Percentiles rank a stretch among this genome's conserved stretches.
Conservation (phyloP, 2,888 invertebrate species). For the Heliconius ismenius region DNA sequence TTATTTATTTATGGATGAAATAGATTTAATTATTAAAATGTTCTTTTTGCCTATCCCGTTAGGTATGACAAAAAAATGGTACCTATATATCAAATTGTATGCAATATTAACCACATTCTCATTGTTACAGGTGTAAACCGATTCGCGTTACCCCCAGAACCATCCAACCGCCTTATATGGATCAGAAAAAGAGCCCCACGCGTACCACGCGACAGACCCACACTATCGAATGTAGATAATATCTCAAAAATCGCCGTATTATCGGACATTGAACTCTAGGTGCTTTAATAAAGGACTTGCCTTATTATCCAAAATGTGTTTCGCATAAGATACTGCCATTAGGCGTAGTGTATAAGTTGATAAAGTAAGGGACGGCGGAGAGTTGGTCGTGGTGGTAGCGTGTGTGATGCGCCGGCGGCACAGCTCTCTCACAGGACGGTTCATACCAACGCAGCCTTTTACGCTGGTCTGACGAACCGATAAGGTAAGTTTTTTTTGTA, state of each 20-base stretch:
- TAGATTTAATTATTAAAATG: not conserved
- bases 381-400: slow-evolving; percentile 52
- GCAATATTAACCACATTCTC: not conserved
- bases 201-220: slow-evolving; percentile 70
- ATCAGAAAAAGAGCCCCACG: slow-evolving; percentile 71
- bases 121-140: slow-evolving; percentile 16
- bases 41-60: no score
- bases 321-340: slow-evolving; percentile 49
- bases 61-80: not conserved
- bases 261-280: slow-evolving; percentile 54
- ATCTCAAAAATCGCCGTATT: slow-evolving; percentile 50
- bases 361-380: slow-evolving; percentile 49
- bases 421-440: slow-evolving; percentile 56
- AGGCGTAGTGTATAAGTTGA: slow-evolving; percentile 36
- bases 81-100: not conserved
- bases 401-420: slow-evolving; percentile 73
- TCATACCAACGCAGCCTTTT: slow-evolving; percentile 52
- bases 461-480: slow-evolving; percentile 75
- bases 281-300: slow-evolving; percentile 62
- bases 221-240: slow-evolving; percentile 73
- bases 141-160: slow-evolving; percentile 7
- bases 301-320: slow-evolving; percentile 57
- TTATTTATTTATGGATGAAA: not conserved
- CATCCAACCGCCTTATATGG: slow-evolving; percentile 74
- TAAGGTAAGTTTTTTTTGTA: slow-evolving; percentile 61